Evolutionary conservation across 1,140 invertebrate genomes (phyloP), one percentile per base, ranked within the genome.

Genomic region (Zaprionus davidi): DNA sequence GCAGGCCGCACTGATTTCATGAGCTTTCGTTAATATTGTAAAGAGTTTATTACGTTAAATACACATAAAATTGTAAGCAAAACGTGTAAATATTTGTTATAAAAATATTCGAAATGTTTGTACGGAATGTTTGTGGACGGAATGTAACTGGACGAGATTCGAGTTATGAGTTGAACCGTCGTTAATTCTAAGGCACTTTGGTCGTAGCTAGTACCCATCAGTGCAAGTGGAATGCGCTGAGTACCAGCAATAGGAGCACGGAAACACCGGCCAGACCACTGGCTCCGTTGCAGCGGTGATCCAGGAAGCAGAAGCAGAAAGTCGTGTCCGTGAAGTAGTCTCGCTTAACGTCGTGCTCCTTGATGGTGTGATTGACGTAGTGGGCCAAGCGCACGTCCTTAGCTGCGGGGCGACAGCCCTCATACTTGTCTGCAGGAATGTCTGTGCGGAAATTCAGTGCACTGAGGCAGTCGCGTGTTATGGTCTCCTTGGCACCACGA

Each of bases 301-400:
- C 97, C 71, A 98, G 96, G 84, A 97, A 97, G 91, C 98, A 98
- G 83, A 98, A 98, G 91, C 98, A 98, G 95, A 96, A 98, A 17
- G 95, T 96, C 20, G 96, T 96, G 78, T 97, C 94, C 81, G 97
- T 96, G 87, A 96, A 98, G 93, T 97, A 95, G 86, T 97, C 94
- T 77, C 97, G 96, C 92, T 96, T 96, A 53, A 98, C 95, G 92
- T 98, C 97, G 49, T 97, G 93, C 92, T 98, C 96, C 81, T 96
- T 95, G 46, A 98, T 97, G 3, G 95, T 95, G 92, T 98, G 97
- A 90, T 98, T 97, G 1, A 98, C 97, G 93, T 98, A 98, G 91
- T 98, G 95, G 6, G 95, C 97, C 41, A 98, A 92, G 80, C 95
- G 95, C 1, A 96, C 93, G 93, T 98, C 97, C 82, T 94, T 94